A percentile compares a stretch with the other conserved stretches of the same genome.
These are phyloP conservation scores for Babyrousa celebensis DNA, from an alignment of 2,797 vertebrate species.

Conservation along the genomic window DNA sequence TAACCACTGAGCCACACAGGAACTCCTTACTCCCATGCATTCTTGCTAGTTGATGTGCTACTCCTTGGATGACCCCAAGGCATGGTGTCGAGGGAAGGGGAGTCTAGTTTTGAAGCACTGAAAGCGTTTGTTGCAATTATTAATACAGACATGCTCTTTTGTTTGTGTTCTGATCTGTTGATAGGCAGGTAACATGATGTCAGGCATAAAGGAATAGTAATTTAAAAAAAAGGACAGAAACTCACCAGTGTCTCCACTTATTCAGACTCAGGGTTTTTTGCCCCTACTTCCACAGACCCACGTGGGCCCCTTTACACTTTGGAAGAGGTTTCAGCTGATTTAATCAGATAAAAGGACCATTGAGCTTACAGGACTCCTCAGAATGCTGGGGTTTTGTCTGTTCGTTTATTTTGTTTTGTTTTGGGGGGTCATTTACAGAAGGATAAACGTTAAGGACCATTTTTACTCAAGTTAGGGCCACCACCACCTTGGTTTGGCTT, in stretches of 20 bases:
- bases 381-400: neutral
- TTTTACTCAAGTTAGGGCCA: conserved; percentile 68
- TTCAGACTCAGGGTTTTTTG: neutral
- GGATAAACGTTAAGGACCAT: conserved; percentile 57
- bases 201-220: neutral
- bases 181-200: neutral
- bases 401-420: neutral
- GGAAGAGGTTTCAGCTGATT: neutral
- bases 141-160: neutral
- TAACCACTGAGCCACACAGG: too few relatives aligned
- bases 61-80: neutral
- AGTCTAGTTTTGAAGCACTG: neutral
- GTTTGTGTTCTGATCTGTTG: neutral
- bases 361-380: neutral
- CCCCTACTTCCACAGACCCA: neutral
- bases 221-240: neutral
- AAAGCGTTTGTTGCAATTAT: neutral
- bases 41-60: neutral
- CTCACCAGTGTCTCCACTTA: neutral
- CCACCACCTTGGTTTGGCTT: conserved; percentile 20
- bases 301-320: neutral
- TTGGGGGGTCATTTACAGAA: neutral
- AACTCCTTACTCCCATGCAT: rapidly evolving
- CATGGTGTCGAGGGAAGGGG: too few relatives aligned
- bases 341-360: conserved; percentile 4